phyloP scores from a whole-genome alignment of 2,113 vertebrate species.

The Epinephelus cyanopodus region DNA sequence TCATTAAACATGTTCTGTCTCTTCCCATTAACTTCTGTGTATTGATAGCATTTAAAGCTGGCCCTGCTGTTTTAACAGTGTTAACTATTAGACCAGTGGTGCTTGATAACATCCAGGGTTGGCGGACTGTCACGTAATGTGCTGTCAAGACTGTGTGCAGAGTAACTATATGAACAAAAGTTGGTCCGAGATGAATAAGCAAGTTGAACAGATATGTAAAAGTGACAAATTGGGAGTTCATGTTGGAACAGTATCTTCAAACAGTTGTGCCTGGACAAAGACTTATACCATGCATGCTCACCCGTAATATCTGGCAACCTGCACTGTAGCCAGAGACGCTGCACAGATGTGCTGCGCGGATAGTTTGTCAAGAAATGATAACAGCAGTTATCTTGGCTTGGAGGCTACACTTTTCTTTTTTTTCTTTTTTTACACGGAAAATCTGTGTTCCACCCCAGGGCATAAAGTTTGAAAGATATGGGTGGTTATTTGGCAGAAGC shows the following conservation, averaged over 20 bases:
- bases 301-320: too few relatives aligned
- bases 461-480: too few relatives aligned
- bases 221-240: neutral
- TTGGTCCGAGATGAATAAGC: slow-evolving; percentile 8
- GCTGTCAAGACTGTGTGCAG: slow-evolving; percentile 5
- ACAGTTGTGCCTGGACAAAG: slow-evolving; percentile 2
- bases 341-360: too few relatives aligned
- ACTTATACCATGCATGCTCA: neutral
- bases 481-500: too few relatives aligned
- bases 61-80: slow-evolving; percentile 21
- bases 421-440: too few relatives aligned
- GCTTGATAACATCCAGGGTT: neutral
- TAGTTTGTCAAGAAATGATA: too few relatives aligned
- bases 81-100: neutral
- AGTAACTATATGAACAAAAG: neutral
- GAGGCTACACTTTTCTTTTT: too few relatives aligned
- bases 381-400: too few relatives aligned
- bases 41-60: slow-evolving; percentile 36
- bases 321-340: too few relatives aligned
- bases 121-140: neutral
- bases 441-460: too few relatives aligned
- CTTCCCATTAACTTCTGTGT: slow-evolving; percentile 46
- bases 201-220: neutral
- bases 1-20: slow-evolving; percentile 53
- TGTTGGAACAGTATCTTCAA: neutral